A percentile compares a stretch with the other conserved stretches of the same genome.
These are phyloP conservation scores for Rhabditophanes sp. DNA, from an alignment of 2,888 invertebrate species.

Conservation along the genomic window DNA sequence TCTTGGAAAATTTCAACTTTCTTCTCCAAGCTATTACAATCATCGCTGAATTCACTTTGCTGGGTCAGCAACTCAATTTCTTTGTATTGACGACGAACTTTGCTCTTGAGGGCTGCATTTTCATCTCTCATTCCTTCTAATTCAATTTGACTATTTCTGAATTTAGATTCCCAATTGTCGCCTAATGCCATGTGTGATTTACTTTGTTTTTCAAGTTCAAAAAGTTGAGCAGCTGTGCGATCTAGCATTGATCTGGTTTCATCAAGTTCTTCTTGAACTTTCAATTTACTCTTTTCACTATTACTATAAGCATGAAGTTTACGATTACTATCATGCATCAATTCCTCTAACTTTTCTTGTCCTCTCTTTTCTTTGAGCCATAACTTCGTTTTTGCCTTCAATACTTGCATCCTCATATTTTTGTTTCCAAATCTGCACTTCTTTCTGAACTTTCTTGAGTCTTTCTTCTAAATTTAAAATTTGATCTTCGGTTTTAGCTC, in stretches of 20 bases:
- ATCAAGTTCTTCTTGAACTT: conserved; percentile 21
- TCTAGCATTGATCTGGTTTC: conserved; percentile 26
- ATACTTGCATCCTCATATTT: conserved; percentile 22
- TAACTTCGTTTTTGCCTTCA: conserved; percentile 25
- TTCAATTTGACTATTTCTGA: conserved; percentile 19
- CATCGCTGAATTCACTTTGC: too few species aligned
- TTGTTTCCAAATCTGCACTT: conserved; percentile 25
- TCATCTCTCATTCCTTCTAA: conserved; percentile 31
- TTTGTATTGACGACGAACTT: conserved; percentile 28
- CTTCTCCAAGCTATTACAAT: too few species aligned
- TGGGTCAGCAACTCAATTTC: conserved; percentile 37
- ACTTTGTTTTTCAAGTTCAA: conserved; percentile 24
- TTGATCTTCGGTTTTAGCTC: conserved; percentile 11
- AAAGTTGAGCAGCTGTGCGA: conserved; percentile 21
- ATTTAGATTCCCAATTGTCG: conserved; percentile 29
- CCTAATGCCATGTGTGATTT: conserved; percentile 28
- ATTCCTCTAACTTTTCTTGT: conserved; percentile 1
- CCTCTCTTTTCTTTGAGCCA: conserved; percentile 16
- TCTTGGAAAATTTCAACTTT: too few species aligned
- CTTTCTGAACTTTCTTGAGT: conserved; percentile 16
- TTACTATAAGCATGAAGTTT: too few species aligned
- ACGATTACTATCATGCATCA: too few species aligned
- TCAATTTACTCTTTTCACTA: too few species aligned
- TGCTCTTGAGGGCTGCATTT: conserved; percentile 29
- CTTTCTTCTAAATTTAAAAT: not conserved